Evolutionary conservation across 2,888 invertebrate genomes (phyloP).

Genomic region (Drosophila anomalata): DNA sequence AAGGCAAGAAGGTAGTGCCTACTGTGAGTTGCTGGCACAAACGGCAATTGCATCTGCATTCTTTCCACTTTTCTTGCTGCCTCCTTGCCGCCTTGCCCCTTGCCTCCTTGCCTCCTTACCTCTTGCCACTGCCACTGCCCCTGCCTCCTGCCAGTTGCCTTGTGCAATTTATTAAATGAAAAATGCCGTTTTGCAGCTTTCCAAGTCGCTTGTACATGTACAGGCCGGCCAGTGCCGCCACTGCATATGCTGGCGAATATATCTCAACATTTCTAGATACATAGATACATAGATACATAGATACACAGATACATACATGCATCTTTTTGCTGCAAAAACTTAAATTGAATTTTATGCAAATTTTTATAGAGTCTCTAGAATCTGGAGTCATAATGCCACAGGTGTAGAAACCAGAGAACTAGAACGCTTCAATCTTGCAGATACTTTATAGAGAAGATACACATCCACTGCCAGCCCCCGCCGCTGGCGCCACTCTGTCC

Average conservation of each 20-base stretch:
- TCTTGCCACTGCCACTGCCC: constrained; percentile 26
- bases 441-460: constrained; percentile 1
- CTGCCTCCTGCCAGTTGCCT: constrained; percentile 59
- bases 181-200: constrained; percentile 81
- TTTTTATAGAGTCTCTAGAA: constrained; percentile 36
- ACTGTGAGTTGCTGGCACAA: constrained; percentile 44
- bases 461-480: constrained; percentile 6
- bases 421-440: constrained; percentile 52
- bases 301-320: constrained; percentile 18
- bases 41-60: constrained; percentile 58
- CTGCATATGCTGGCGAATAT: neutral
- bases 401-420: constrained; percentile 36
- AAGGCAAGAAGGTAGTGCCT: constrained; percentile 18
- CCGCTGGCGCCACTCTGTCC: constrained; percentile 58
- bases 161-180: constrained; percentile 81
- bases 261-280: neutral
- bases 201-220: constrained; percentile 70
- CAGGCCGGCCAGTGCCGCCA: constrained; percentile 7
- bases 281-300: constrained; percentile 5
- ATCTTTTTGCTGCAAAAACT: constrained; percentile 61
- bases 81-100: constrained; percentile 36
- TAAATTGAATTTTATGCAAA: constrained; percentile 80
- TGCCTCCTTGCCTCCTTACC: constrained; percentile 39
- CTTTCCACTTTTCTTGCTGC: constrained; percentile 51
- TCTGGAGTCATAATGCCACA: constrained; percentile 46